Conservation (phyloP, 1,140 invertebrate species). For the Halesus radiatus region DNA sequence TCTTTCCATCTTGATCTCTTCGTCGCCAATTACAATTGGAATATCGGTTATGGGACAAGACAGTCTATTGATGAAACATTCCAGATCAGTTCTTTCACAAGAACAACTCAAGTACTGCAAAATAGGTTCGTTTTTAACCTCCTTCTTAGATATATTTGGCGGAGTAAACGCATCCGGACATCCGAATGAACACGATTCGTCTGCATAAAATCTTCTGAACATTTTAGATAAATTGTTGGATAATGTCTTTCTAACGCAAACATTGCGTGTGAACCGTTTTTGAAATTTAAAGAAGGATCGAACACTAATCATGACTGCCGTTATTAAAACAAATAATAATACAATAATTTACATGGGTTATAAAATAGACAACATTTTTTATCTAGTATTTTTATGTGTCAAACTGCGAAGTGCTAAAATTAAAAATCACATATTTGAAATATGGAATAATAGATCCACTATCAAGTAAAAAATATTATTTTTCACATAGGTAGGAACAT, state of each 20-base stretch:
- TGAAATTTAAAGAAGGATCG: constrained; percentile 1
- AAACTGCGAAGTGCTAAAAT: no score
- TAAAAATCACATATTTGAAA: no score
- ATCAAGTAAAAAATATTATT: no score
- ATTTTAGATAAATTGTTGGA: neutral
- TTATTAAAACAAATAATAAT: no score
- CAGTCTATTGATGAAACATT: constrained; percentile 77
- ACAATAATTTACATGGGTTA: no score
- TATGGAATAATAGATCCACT: no score
- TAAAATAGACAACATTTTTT: no score
- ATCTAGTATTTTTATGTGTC: no score
- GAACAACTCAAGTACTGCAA: constrained; percentile 83
- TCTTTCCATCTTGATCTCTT: constrained; percentile 82
- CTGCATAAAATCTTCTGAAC: neutral
- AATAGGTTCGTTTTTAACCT: constrained; percentile 78
- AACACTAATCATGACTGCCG: neutral
- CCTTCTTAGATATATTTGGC: constrained; percentile 6
- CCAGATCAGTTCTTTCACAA: constrained; percentile 77
- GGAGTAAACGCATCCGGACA: constrained; percentile 4
- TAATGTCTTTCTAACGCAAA: neutral
- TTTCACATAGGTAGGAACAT: no score
- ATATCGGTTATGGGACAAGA: constrained; percentile 79
- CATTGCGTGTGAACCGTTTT: neutral
- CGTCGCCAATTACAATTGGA: constrained; percentile 89
- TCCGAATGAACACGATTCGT: neutral